phyloP scores from a whole-genome alignment of 2,113 vertebrate genomes.

The Bubo scandiacus region DNA sequence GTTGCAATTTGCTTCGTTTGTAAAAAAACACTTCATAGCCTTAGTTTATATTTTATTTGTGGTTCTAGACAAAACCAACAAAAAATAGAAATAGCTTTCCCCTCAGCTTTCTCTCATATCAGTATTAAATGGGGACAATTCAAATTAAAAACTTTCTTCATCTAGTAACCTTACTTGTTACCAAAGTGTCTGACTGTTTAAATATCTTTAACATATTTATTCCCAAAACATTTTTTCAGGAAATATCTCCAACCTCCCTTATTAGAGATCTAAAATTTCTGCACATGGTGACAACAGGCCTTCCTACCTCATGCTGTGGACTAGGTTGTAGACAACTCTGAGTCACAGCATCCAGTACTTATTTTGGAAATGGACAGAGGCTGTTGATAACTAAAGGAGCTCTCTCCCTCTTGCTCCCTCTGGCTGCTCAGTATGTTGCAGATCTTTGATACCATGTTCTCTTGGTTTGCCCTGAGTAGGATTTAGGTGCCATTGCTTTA shows the following conservation, averaged over 20 bases:
- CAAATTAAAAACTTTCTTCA: not conserved
- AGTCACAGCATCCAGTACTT: not conserved
- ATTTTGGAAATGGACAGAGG: not conserved
- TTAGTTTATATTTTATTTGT: not conserved
- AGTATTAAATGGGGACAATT: not conserved
- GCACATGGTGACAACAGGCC: not conserved
- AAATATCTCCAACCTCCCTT: not conserved
- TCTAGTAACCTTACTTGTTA: not conserved
- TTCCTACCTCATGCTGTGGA: not conserved
- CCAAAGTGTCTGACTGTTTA: not conserved
- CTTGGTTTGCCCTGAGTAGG: not conserved
- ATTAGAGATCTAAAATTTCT: not conserved
- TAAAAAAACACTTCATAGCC: not conserved
- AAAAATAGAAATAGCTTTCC: not conserved
- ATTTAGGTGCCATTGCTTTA: not conserved
- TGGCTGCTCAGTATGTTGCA: not conserved
- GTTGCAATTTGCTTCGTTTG: not conserved
- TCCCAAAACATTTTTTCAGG: not conserved
- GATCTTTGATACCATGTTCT: not conserved
- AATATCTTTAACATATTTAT: not conserved
- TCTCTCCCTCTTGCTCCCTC: not conserved
- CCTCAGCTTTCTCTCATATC: not conserved
- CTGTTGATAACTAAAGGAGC: not conserved
- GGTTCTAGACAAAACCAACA: not conserved
- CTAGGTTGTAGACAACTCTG: not conserved